phyloP scores from a whole-genome alignment of 2,797 vertebrate species.

The Synaphobranchus kaupii region DNA sequence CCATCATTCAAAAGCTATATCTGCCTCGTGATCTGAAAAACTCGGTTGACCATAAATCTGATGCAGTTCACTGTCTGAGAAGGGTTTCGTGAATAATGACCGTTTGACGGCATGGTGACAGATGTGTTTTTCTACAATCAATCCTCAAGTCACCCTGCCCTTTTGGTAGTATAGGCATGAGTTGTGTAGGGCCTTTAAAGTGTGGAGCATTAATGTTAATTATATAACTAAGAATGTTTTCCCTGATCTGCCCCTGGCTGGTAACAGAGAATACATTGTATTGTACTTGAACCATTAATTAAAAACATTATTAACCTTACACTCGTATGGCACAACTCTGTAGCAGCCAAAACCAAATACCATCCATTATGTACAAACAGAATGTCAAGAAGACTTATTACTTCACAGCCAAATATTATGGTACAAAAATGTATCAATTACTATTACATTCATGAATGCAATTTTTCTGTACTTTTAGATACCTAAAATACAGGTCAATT shows the following conservation, averaged over 20 bases:
- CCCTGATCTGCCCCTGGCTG: not conserved
- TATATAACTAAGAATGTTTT: not conserved
- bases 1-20: constrained; percentile 7
- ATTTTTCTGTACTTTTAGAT: not conserved
- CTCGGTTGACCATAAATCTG: not conserved
- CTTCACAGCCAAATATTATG: too few species aligned
- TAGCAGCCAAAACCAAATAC: not conserved
- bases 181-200: not conserved
- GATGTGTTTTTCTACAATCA: not conserved
- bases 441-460: not conserved
- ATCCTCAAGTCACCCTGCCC: not conserved
- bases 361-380: not conserved
- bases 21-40: constrained; percentile 41
- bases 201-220: not conserved
- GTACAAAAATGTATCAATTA: too few species aligned
- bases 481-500: not conserved
- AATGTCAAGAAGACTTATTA: not conserved
- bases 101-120: not conserved
- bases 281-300: not conserved
- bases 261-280: not conserved
- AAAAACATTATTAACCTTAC: not conserved
- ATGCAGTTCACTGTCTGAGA: not conserved
- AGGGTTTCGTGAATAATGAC: not conserved
- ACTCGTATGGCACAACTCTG: too few species aligned
- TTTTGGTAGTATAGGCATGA: not conserved